These are phyloP conservation scores for Acestrorhynchus altus DNA, from an alignment of 2,797 vertebrate species.

Conservation along the genomic window DNA sequence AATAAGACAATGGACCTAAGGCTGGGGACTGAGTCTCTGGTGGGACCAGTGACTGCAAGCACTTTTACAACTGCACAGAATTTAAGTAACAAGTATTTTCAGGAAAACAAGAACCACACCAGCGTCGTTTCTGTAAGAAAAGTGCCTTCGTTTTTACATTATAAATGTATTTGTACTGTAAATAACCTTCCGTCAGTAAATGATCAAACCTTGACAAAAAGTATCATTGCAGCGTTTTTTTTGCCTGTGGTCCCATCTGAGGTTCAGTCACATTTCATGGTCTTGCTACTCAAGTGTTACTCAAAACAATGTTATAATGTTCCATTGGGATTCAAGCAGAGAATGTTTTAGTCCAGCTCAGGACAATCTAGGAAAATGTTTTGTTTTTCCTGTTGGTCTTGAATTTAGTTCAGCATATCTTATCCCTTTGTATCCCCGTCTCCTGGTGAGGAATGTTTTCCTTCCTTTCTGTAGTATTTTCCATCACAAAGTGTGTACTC, in stretches of 20 bases:
- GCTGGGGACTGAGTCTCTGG: constrained; percentile 23
- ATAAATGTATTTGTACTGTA: background rate
- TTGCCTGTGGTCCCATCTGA: constrained; percentile 24
- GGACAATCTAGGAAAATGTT: constrained; percentile 32
- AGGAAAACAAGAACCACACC: background rate
- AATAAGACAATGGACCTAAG: constrained; percentile 54
- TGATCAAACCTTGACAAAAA: background rate
- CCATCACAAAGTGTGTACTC: constrained; percentile 47
- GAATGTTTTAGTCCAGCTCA: constrained; percentile 45
- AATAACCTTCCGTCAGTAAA: background rate
- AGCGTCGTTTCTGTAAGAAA: background rate
- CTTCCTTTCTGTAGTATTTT: constrained; percentile 41
- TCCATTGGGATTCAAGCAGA: background rate
- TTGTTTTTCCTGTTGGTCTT: constrained; percentile 38
- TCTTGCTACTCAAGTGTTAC: constrained; percentile 45
- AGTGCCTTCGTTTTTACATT: background rate
- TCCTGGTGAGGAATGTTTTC: constrained; percentile 32
- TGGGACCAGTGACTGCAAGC: constrained; percentile 21
- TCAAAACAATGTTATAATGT: constrained; percentile 9
- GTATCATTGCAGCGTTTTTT: background rate
- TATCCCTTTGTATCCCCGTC: background rate
- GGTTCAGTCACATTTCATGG: constrained; percentile 39
- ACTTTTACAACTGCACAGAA: background rate
- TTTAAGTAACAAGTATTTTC: background rate
- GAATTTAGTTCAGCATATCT: constrained; percentile 30